A percentile compares a stretch with the other conserved stretches of the same genome.
Conservation (phyloP, 2,888 invertebrate species). For the Drosophila formosana region DNA sequence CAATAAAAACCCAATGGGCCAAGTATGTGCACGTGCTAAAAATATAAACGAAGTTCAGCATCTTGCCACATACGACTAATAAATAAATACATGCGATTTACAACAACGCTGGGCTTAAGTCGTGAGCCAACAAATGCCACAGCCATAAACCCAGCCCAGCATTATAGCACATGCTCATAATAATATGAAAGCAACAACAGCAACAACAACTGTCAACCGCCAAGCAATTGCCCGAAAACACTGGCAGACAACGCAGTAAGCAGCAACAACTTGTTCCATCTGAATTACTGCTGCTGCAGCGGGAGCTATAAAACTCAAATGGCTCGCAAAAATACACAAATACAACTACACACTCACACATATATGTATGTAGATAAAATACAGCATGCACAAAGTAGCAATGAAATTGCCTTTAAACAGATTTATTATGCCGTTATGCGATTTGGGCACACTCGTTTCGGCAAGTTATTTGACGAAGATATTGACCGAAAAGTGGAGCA, state of each 20-base stretch:
- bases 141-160: slow-evolving; percentile 31
- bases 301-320: slow-evolving; percentile 47
- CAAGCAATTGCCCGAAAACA: slow-evolving; percentile 8
- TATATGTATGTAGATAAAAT: slow-evolving; percentile 2
- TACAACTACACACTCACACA: background rate
- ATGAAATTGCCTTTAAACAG: slow-evolving; percentile 35
- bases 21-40: slow-evolving; percentile 27
- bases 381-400: slow-evolving; percentile 28
- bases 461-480: slow-evolving; percentile 8
- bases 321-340: slow-evolving; percentile 22
- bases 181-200: slow-evolving; percentile 30
- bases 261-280: slow-evolving; percentile 54
- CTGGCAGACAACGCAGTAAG: slow-evolving; percentile 11
- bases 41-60: slow-evolving; percentile 35
- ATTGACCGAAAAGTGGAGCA: slow-evolving; percentile 16
- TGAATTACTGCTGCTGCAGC: slow-evolving; percentile 59
- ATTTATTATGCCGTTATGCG: slow-evolving; percentile 35
- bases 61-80: slow-evolving; percentile 9
- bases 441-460: slow-evolving; percentile 7
- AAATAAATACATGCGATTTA: slow-evolving; percentile 18
- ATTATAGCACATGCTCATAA: slow-evolving; percentile 38
- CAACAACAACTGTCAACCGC: slow-evolving; percentile 25
- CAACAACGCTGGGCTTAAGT: slow-evolving; percentile 17
- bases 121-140: slow-evolving; percentile 36
- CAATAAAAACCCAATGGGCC: slow-evolving; percentile 21